phyloP scores from a whole-genome alignment of 2,888 invertebrate genomes.

The Tholera decimalis region DNA sequence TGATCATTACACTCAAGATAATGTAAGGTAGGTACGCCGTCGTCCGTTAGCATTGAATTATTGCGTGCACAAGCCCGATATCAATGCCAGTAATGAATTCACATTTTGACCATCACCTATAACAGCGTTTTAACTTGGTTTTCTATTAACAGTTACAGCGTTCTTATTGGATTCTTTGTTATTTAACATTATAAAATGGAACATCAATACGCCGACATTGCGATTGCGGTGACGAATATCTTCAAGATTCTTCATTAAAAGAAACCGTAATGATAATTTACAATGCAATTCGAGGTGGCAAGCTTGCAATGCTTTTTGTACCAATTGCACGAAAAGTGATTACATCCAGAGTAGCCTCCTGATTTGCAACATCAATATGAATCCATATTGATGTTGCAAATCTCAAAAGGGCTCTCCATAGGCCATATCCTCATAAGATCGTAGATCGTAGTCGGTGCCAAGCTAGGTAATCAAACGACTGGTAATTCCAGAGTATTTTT shows the following conservation, averaged over 20 bases:
- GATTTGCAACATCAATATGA: slow-evolving; percentile 21
- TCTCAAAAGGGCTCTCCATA: too few relatives aligned
- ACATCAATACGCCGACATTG: slow-evolving; percentile 69
- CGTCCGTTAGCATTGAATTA: slow-evolving; percentile 62
- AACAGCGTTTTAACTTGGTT: slow-evolving; percentile 19
- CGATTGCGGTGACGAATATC: slow-evolving; percentile 74
- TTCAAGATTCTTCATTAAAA: slow-evolving; percentile 72
- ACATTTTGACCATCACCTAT: slow-evolving; percentile 38
- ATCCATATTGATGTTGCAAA: too few relatives aligned
- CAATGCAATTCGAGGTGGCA: slow-evolving; percentile 58
- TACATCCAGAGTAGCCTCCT: slow-evolving; percentile 51
- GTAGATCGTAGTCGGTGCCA: too few relatives aligned
- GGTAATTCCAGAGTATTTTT: too few relatives aligned
- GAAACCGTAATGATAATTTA: slow-evolving; percentile 75
- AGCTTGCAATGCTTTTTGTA: slow-evolving; percentile 46
- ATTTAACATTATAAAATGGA: slow-evolving; percentile 67
- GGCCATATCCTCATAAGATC: neutral
- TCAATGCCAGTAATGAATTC: slow-evolving; percentile 32
- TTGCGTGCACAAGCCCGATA: slow-evolving; percentile 47
- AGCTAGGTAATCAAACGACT: too few relatives aligned
- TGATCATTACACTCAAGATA: slow-evolving; percentile 78
- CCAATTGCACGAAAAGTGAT: slow-evolving; percentile 43
- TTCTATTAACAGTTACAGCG: slow-evolving; percentile 18
- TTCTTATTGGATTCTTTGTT: slow-evolving; percentile 43
- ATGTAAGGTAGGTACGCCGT: slow-evolving; percentile 62